Evolutionary conservation across 2,113 vertebrate genomes (phyloP).

Genomic region (Seriola quinqueradiata): DNA sequence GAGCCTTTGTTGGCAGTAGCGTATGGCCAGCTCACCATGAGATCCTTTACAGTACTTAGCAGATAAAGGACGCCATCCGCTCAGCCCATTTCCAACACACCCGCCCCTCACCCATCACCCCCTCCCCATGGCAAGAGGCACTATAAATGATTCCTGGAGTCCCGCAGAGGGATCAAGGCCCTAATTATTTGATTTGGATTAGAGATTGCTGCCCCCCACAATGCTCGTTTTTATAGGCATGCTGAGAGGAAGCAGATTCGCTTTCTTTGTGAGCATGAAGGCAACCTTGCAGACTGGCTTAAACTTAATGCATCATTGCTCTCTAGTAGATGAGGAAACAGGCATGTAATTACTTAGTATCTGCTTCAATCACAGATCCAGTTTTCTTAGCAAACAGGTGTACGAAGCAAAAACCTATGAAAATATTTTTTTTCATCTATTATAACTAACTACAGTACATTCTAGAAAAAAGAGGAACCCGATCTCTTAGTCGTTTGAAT

Average conservation of each 20-base stretch:
- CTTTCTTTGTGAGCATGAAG: slow-evolving; percentile 55
- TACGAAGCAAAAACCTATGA: neutral
- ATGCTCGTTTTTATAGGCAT: slow-evolving; percentile 64
- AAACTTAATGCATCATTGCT: slow-evolving; percentile 5
- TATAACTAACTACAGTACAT: neutral
- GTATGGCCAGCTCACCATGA: slow-evolving; percentile 66
- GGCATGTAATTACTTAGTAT: neutral
- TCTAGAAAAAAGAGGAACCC: neutral
- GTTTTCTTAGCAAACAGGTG: neutral
- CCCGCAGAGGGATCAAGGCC: slow-evolving; percentile 68
- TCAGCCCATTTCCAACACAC: slow-evolving; percentile 21
- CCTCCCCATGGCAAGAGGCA: slow-evolving; percentile 24
- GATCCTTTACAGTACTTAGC: slow-evolving; percentile 74
- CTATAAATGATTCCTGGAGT: slow-evolving; percentile 66
- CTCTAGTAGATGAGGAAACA: slow-evolving; percentile 8
- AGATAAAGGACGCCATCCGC: slow-evolving; percentile 65
- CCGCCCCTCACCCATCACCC: slow-evolving; percentile 16
- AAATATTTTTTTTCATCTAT: neutral
- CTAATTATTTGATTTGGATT: slow-evolving; percentile 81
- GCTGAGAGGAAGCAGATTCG: slow-evolving; percentile 73
- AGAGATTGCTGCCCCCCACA: slow-evolving; percentile 66
- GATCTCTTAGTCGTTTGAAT: neutral
- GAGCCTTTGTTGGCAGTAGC: slow-evolving; percentile 60
- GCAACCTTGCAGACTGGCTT: slow-evolving; percentile 24
- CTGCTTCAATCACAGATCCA: neutral